A percentile compares a stretch with the other conserved stretches of the same genome.
phyloP scores from a whole-genome alignment of 2,113 vertebrate genomes.

The Malurus elegans region DNA sequence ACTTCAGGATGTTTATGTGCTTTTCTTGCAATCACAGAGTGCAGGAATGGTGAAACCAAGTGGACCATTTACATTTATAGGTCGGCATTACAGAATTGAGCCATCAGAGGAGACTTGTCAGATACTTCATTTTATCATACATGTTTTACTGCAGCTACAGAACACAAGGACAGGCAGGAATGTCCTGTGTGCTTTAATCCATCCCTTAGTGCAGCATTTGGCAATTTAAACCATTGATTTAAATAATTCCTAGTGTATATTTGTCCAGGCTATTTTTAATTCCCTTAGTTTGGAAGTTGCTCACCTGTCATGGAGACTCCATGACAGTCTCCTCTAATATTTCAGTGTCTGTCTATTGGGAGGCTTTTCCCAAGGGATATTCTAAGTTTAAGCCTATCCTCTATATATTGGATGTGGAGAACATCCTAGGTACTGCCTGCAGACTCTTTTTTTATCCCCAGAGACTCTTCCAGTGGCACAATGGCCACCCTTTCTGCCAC shows the following conservation, averaged over 20 bases:
- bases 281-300: not conserved
- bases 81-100: not conserved
- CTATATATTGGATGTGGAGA: not conserved
- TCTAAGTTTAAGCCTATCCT: not conserved
- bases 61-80: not conserved
- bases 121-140: not conserved
- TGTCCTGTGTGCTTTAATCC: not conserved
- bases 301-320: not conserved
- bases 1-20: constrained; percentile 6
- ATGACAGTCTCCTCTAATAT: not conserved
- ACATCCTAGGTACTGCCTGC: not conserved
- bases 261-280: not conserved
- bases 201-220: not conserved
- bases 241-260: not conserved
- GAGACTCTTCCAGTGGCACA: not conserved
- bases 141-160: not conserved
- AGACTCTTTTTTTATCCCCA: not conserved
- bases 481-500: not conserved
- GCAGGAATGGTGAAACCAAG: not conserved
- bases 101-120: not conserved
- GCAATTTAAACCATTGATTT: not conserved
- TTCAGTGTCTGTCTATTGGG: not conserved
- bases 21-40: not conserved
- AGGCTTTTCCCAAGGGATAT: not conserved
- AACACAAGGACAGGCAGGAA: not conserved